These are phyloP conservation scores for Ameiurus melas DNA, from an alignment of 2,113 vertebrate species.

Conservation along the genomic window DNA sequence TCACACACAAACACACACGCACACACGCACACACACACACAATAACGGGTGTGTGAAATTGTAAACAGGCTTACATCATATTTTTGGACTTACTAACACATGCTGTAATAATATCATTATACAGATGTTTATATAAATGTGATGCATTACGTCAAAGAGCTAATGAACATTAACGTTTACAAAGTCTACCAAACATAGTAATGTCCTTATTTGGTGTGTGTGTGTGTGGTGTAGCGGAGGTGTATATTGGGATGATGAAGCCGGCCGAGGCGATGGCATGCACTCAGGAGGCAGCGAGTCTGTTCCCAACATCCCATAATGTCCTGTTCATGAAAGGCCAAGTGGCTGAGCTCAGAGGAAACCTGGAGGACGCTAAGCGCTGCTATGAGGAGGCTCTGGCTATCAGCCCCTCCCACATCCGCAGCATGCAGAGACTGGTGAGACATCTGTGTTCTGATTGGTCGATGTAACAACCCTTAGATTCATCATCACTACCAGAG, in stretches of 20 bases:
- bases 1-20: not conserved
- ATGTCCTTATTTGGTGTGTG: not conserved
- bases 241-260: slow-evolving; percentile 95
- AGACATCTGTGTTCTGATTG: slow-evolving; percentile 55
- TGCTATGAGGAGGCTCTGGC: slow-evolving; percentile 98
- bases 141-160: not conserved
- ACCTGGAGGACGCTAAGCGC: slow-evolving; percentile 89
- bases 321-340: slow-evolving; percentile 96
- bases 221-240: slow-evolving; percentile 80
- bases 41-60: not conserved
- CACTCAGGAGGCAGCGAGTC: slow-evolving; percentile 95
- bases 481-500: not conserved
- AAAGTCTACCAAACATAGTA: not conserved
- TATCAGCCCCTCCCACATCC: slow-evolving; percentile 96
- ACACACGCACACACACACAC: not conserved
- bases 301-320: slow-evolving; percentile 95
- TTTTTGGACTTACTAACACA: not conserved
- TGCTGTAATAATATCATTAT: not conserved
- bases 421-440: slow-evolving; percentile 99
- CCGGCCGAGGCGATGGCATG: slow-evolving; percentile 92
- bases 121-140: not conserved
- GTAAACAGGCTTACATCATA: not conserved
- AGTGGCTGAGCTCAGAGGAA: slow-evolving; percentile 91
- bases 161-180: not conserved
- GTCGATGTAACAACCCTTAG: not conserved